Evolutionary conservation across 2,888 invertebrate species (phyloP).

Genomic region (Xylophagus ater): DNA sequence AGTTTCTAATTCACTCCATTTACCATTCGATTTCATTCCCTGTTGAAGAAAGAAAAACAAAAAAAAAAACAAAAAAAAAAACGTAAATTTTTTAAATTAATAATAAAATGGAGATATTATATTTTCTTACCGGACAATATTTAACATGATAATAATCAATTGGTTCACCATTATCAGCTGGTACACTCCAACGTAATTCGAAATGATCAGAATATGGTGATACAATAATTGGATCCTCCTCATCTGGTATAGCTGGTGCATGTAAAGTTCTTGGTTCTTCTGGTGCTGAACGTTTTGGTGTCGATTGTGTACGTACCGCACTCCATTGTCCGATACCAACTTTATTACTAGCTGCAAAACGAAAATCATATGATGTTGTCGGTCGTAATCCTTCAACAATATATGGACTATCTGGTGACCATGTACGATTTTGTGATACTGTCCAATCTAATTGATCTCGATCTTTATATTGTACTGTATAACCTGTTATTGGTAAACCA

Average conservation of each 20-base stretch:
- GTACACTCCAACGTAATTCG: conserved; percentile 73
- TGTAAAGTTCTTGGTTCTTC: conserved; percentile 56
- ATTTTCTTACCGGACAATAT: conserved; percentile 64
- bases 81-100: background rate
- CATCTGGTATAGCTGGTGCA: conserved; percentile 38
- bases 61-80: background rate
- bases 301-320: conserved; percentile 50
- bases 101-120: conserved; percentile 2
- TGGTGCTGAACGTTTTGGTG: conserved; percentile 67
- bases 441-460: conserved; percentile 57
- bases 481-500: conserved; percentile 64
- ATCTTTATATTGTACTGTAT: conserved; percentile 64
- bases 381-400: conserved; percentile 69
- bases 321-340: conserved; percentile 73
- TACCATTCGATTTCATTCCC: conserved; percentile 56
- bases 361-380: conserved; percentile 63
- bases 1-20: conserved; percentile 48
- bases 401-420: conserved; percentile 71
- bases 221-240: conserved; percentile 41
- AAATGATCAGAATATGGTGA: conserved; percentile 66
- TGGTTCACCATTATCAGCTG: conserved; percentile 80
- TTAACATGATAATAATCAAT: conserved; percentile 72
- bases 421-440: conserved; percentile 56
- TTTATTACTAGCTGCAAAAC: conserved; percentile 74
- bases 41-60: conserved; percentile 25